A percentile compares a stretch with the other conserved stretches of the same genome.
Conservation (phyloP, 2,113 vertebrate genomes). For the Thymallus thymallus region DNA sequence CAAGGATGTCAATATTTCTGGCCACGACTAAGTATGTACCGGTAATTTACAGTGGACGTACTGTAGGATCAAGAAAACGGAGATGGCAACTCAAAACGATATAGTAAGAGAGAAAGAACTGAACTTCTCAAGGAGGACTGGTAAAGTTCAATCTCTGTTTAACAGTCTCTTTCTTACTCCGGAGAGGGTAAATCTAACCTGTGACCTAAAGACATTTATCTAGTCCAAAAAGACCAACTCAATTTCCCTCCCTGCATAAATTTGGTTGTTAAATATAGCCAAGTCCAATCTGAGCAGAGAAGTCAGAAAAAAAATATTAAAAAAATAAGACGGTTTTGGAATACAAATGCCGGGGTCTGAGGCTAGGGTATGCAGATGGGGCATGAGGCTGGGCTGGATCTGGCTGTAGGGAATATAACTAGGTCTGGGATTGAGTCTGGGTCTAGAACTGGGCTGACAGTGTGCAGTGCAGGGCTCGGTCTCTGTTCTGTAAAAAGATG, state of each 20-base stretch:
- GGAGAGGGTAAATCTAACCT: background rate
- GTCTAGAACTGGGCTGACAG: background rate
- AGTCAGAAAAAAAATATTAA: background rate
- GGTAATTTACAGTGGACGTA: too few relatives aligned
- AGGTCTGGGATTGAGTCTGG: background rate
- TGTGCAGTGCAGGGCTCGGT: background rate
- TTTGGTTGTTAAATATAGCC: slow-evolving; percentile 1
- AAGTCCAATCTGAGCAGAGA: background rate
- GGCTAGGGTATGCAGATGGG: too few relatives aligned
- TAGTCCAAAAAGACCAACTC: background rate
- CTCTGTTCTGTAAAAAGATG: too few relatives aligned
- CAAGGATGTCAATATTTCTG: too few relatives aligned
- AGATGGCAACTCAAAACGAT: too few relatives aligned
- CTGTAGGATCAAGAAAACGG: too few relatives aligned
- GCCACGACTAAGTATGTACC: too few relatives aligned
- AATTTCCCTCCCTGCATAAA: background rate
- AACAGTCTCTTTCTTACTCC: background rate
- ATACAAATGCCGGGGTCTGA: background rate
- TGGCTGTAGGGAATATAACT: background rate
- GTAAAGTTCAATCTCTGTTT: background rate
- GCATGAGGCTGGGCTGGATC: background rate
- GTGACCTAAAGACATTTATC: slow-evolving; percentile 10
- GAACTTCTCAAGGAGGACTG: background rate
- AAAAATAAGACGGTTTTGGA: background rate
- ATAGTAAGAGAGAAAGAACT: too few relatives aligned